These are phyloP conservation scores for Casuarius casuarius DNA, from an alignment of 2,113 vertebrate species.

Conservation along the genomic window DNA sequence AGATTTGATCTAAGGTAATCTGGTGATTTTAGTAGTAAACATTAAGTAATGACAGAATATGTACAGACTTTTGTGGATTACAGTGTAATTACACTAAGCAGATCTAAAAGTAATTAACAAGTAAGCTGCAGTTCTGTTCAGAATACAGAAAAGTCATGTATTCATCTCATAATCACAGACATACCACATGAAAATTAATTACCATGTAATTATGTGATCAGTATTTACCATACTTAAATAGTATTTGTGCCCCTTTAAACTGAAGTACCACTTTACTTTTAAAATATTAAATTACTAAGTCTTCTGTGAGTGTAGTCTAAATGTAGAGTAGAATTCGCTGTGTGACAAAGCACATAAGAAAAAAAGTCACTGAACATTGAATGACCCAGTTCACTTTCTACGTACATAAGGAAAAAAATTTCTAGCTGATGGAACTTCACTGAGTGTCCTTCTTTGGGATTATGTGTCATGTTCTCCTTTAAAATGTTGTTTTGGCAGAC, in stretches of 20 bases:
- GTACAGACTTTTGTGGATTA: constrained; percentile 20
- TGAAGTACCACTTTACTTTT: constrained; percentile 42
- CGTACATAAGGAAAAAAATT: not conserved
- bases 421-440: constrained; percentile 14
- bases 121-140: constrained; percentile 18
- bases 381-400: constrained; percentile 37
- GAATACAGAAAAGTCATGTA: constrained; percentile 26
- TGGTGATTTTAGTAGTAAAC: not conserved
- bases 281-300: constrained; percentile 54
- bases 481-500: not conserved
- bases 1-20: not conserved
- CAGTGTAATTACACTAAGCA: constrained; percentile 45
- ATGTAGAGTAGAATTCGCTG: not conserved
- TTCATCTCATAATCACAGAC: constrained; percentile 8
- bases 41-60: constrained; percentile 15
- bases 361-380: not conserved
- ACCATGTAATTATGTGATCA: constrained; percentile 32
- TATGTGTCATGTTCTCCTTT: not conserved
- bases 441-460: not conserved
- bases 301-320: constrained; percentile 12
- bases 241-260: constrained; percentile 39
- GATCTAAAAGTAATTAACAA: constrained; percentile 59
- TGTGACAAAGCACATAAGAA: constrained; percentile 18
- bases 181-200: constrained; percentile 52
- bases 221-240: constrained; percentile 13